Percentiles rank a stretch among this genome's conserved stretches.
phyloP scores from a whole-genome alignment of 2,113 vertebrate genomes.

The Calypte anna region DNA sequence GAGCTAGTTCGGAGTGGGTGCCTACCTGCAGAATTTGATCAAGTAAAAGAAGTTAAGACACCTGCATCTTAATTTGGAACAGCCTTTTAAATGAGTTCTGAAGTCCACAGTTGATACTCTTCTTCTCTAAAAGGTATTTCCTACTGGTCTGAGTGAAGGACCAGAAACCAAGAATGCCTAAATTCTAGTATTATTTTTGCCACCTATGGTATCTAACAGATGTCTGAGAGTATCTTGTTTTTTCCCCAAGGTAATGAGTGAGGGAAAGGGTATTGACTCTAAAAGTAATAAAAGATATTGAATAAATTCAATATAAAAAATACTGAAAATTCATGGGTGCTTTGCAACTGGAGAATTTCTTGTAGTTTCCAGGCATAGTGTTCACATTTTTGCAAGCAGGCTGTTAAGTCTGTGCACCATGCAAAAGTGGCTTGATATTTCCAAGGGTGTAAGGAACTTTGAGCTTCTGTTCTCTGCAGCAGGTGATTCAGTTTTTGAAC shows the following conservation, averaged over 20 bases:
- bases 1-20: neutral
- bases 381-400: neutral
- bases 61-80: neutral
- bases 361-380: neutral
- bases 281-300: neutral
- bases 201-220: neutral
- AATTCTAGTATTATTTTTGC: neutral
- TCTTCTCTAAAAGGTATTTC: neutral
- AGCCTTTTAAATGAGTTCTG: neutral
- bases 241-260: neutral
- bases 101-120: neutral
- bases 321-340: neutral
- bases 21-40: neutral
- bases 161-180: neutral
- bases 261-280: neutral
- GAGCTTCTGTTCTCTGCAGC: neutral
- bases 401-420: neutral
- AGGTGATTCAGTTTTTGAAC: neutral
- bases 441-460: neutral
- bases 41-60: neutral
- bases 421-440: neutral
- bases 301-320: no score
- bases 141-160: neutral
- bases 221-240: neutral
- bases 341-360: neutral